Percentiles rank a stretch among this genome's conserved stretches.
These are phyloP conservation scores for Molossus molossus DNA, from an alignment of 2,797 vertebrate species.

Conservation along the genomic window DNA sequence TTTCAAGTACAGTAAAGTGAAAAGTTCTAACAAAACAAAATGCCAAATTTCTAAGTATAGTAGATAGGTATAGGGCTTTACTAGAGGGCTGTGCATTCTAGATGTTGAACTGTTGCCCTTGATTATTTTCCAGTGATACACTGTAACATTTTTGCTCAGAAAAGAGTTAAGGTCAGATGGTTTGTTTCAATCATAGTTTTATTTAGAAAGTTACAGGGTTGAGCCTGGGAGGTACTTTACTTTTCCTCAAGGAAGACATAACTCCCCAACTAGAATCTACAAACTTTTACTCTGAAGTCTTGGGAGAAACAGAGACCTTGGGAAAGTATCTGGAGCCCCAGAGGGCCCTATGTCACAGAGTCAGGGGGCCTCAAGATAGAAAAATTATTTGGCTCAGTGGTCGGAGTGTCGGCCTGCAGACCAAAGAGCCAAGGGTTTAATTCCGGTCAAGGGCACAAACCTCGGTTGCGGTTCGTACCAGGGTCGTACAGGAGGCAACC, in stretches of 20 bases:
- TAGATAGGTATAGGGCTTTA: neutral
- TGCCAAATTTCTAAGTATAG: neutral
- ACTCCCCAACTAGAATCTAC: neutral
- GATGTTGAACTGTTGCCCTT: neutral
- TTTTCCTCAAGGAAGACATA: constrained; percentile 13
- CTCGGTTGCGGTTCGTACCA: too few relatives aligned
- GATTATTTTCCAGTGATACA: neutral
- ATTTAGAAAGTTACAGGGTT: constrained; percentile 19
- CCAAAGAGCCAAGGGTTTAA: too few relatives aligned
- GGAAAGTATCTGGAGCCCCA: neutral
- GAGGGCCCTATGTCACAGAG: neutral
- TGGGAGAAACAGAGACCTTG: constrained; percentile 27
- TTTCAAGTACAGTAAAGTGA: neutral
- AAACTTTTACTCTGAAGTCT: constrained; percentile 17
- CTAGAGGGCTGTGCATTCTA: neutral
- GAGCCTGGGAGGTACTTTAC: neutral
- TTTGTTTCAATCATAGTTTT: constrained; percentile 1
- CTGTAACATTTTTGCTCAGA: neutral
- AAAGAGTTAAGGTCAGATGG: neutral
- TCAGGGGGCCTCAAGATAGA: neutral
- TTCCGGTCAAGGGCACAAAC: too few relatives aligned
- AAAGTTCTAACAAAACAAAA: constrained; percentile 37
- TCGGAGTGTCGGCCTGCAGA: too few relatives aligned
- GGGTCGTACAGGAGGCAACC: too few relatives aligned
- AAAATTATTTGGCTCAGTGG: neutral